Percentiles rank a stretch among this genome's conserved stretches.
Evolutionary conservation across 53 echinoderm and acorn worm species (phyloP).

Genomic region (Zoroaster sp.): DNA sequence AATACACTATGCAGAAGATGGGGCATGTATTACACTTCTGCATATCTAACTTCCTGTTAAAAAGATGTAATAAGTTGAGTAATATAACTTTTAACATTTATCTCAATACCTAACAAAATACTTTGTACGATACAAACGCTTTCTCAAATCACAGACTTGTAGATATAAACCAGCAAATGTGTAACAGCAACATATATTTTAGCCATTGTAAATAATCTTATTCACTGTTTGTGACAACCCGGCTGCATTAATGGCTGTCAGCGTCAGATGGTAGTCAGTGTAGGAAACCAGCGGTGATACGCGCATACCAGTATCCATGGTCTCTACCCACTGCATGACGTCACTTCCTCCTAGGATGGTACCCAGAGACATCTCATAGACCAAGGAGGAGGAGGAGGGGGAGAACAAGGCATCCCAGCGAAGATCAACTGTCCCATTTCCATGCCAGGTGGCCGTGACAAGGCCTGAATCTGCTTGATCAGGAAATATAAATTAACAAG

Average conservation of each 20-base stretch:
- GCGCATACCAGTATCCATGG: constrained; percentile 23
- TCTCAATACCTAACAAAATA: too few relatives aligned
- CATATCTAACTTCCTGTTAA: too few relatives aligned
- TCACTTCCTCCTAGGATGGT: constrained; percentile 34
- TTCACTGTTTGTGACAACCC: constrained; percentile 36
- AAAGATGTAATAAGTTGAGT: too few relatives aligned
- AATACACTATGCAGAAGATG: too few relatives aligned
- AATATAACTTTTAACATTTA: too few relatives aligned
- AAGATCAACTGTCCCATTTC: neutral
- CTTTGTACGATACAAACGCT: too few relatives aligned
- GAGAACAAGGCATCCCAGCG: constrained; percentile 22
- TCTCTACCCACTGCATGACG: constrained; percentile 55
- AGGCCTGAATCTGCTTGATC: neutral
- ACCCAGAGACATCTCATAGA: constrained; percentile 52
- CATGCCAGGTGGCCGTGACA: neutral
- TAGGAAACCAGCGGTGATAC: constrained; percentile 1
- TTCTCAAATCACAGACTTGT: too few relatives aligned
- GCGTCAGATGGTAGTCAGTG: constrained; percentile 26
- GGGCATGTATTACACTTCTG: too few relatives aligned
- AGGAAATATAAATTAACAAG: neutral
- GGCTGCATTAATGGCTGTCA: constrained; percentile 48
- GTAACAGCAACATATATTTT: too few relatives aligned
- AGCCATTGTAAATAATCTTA: neutral
- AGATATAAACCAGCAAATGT: too few relatives aligned
- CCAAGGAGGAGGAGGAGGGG: constrained; percentile 25